phyloP scores from a whole-genome alignment of 2,888 invertebrate species.

The Arge pagana region DNA sequence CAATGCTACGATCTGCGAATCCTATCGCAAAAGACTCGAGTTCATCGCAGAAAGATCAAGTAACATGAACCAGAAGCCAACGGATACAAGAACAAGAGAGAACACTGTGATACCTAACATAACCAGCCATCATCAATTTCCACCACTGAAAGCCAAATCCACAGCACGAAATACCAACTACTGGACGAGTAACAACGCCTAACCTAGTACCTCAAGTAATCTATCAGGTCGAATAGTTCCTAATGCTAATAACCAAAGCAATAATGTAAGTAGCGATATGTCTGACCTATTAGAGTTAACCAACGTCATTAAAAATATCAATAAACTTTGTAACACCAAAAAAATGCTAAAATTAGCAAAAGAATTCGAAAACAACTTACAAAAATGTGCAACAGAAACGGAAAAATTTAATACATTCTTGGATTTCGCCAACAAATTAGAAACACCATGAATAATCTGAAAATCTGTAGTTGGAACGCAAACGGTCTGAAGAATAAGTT shows the following conservation, averaged over 20 bases:
- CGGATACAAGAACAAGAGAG: conserved; percentile 1
- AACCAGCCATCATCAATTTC: conserved; percentile 6
- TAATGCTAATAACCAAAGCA: neutral
- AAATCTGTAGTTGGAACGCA: conserved; percentile 35
- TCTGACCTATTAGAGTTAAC: conserved; percentile 14
- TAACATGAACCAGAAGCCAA: neutral
- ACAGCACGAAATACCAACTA: neutral
- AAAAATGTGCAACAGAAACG: conserved; percentile 19
- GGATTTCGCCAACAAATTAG: conserved; percentile 28
- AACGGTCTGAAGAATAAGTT: conserved; percentile 29
- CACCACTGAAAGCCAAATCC: conserved; percentile 1
- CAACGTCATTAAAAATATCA: conserved; percentile 24
- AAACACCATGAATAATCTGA: conserved; percentile 26
- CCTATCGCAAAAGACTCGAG: conserved; percentile 28
- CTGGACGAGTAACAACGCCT: neutral
- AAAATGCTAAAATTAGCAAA: conserved; percentile 25
- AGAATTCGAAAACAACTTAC: conserved; percentile 20
- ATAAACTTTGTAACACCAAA: conserved; percentile 23
- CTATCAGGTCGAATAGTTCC: neutral
- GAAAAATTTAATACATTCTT: conserved; percentile 30
- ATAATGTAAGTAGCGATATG: neutral
- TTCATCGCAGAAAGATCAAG: conserved; percentile 6
- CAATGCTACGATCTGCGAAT: conserved; percentile 33
- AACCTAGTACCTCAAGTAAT: neutral
- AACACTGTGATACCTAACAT: conserved; percentile 1